Evolutionary conservation across 1,140 invertebrate genomes (phyloP).

Genomic region (Anastrepha obliqua): DNA sequence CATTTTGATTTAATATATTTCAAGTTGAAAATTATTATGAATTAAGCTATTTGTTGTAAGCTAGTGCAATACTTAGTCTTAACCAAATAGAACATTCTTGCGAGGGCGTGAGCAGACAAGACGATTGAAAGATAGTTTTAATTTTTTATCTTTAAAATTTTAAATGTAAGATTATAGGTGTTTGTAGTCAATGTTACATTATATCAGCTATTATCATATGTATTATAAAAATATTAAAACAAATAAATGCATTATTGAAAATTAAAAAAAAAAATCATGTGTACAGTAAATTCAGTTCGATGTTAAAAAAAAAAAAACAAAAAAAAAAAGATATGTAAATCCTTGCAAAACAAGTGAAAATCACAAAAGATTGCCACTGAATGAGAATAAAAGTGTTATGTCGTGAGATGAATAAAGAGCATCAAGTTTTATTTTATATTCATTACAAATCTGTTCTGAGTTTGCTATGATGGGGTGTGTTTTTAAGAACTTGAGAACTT

Average conservation of each 20-base stretch:
- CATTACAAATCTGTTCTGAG: too few species aligned
- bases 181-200: conserved; percentile 13
- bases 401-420: too few species aligned
- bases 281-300: not conserved
- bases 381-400: too few species aligned
- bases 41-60: not conserved
- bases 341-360: too few species aligned
- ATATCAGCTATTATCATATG: not conserved
- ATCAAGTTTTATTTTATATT: too few species aligned
- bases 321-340: not conserved
- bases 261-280: not conserved
- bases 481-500: too few species aligned
- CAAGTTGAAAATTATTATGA: too few species aligned
- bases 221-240: not conserved
- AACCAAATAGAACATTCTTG: not conserved
- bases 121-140: conserved; percentile 20
- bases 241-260: not conserved
- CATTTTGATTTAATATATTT: too few species aligned
- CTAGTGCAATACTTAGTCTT: conserved; percentile 37
- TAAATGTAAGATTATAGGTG: conserved; percentile 7
- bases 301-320: not conserved
- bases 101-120: not conserved
- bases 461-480: too few species aligned
- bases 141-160: conserved; percentile 42
- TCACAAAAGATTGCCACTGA: too few species aligned